Percentiles rank a stretch among this genome's conserved stretches.
These are phyloP conservation scores for Andrena marginata DNA, from an alignment of 2,888 invertebrate species.

Conservation along the genomic window DNA sequence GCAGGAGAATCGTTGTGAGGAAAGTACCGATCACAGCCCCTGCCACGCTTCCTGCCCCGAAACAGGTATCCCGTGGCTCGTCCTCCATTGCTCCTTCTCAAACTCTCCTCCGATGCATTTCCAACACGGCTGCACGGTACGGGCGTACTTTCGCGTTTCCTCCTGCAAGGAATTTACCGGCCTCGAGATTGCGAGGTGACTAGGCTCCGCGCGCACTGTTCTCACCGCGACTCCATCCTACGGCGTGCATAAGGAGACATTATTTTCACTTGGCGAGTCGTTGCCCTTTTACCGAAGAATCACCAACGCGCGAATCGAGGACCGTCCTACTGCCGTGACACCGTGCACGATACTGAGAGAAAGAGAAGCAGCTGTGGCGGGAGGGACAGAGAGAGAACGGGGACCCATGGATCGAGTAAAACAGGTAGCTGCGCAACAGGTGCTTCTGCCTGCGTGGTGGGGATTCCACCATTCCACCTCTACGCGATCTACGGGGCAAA, in stretches of 20 bases:
- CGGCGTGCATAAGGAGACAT: conserved; percentile 55
- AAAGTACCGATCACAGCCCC: conserved; percentile 91
- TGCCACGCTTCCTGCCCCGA: conserved; percentile 90
- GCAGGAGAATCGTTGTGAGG: conserved; percentile 88
- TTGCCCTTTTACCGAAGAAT: conserved; percentile 56
- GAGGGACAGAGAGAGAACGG: conserved; percentile 45
- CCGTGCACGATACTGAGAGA: conserved; percentile 74
- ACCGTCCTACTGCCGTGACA: conserved; percentile 66
- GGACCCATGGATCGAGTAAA: conserved; percentile 73
- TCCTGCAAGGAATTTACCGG: conserved; percentile 19
- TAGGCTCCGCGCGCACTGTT: conserved; percentile 36
- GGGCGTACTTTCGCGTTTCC: conserved; percentile 42
- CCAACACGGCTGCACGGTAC: conserved; percentile 43
- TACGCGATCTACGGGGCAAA: conserved; percentile 18
- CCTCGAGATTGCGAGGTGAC: neutral
- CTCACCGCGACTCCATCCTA: conserved; percentile 30
- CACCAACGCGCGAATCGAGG: conserved; percentile 37
- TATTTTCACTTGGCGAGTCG: conserved; percentile 51
- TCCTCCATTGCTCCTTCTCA: conserved; percentile 69
- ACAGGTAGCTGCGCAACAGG: conserved; percentile 84
- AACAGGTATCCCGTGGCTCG: conserved; percentile 85
- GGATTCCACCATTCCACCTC: conserved; percentile 50
- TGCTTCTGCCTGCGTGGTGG: conserved; percentile 76
- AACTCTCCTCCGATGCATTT: conserved; percentile 58
- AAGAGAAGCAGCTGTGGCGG: conserved; percentile 32